phyloP scores from a whole-genome alignment of 2,888 invertebrate genomes.

The Caenorhabditis wallacei region DNA sequence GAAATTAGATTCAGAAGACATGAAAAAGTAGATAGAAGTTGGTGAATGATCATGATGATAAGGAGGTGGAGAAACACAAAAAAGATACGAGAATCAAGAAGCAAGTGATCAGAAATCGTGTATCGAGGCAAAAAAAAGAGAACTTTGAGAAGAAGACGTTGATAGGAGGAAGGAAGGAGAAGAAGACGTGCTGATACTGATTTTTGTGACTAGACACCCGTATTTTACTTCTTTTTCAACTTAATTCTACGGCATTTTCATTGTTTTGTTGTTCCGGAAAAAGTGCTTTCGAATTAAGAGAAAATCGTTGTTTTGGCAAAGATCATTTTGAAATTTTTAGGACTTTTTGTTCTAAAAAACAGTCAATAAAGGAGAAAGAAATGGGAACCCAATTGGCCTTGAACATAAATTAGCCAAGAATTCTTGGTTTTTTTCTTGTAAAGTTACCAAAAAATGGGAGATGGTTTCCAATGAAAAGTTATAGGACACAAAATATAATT shows the following conservation, averaged over 20 bases:
- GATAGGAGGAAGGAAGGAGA: not conserved
- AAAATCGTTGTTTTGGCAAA: not conserved
- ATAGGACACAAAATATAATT: no score
- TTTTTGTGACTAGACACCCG: constrained; percentile 12
- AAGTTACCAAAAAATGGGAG: not conserved
- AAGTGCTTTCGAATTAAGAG: constrained; percentile 15
- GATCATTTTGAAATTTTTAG: constrained; percentile 7
- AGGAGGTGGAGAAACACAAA: not conserved
- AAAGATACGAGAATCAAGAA: constrained; percentile 36
- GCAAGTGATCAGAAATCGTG: constrained; percentile 57
- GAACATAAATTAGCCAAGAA: not conserved
- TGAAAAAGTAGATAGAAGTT: constrained; percentile 6
- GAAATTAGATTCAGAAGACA: constrained; percentile 18
- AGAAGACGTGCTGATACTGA: constrained; percentile 44
- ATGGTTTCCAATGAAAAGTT: no score
- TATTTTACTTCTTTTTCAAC: not conserved
- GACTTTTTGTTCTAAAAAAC: constrained; percentile 4
- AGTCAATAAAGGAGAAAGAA: not conserved
- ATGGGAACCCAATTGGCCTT: not conserved
- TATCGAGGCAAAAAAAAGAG: constrained; percentile 17
- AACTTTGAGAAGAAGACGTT: constrained; percentile 31
- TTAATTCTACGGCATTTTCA: constrained; percentile 1
- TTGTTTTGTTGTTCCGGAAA: constrained; percentile 24
- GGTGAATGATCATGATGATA: constrained; percentile 52
- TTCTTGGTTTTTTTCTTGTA: not conserved